A percentile compares a stretch with the other conserved stretches of the same genome.
Evolutionary conservation across 2,888 invertebrate species (phyloP).

Genomic region (Microplitis manilae): DNA sequence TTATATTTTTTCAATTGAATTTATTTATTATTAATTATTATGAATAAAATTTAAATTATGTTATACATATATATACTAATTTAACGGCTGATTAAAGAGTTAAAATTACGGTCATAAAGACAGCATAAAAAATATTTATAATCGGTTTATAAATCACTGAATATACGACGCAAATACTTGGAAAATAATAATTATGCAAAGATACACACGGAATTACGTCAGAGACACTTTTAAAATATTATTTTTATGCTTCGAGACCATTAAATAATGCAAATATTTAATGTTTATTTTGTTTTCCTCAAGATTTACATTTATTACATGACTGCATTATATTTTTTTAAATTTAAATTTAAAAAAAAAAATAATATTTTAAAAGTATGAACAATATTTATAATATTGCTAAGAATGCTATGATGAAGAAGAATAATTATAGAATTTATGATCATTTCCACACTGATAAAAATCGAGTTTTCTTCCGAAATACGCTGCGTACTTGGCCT

Average conservation of each 20-base stretch:
- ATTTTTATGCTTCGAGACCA: background rate
- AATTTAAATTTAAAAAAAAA: no score
- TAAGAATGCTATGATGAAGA: no score
- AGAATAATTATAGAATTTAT: no score
- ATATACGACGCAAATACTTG: background rate
- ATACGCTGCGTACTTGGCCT: no score
- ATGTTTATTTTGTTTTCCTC: background rate
- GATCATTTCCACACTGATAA: no score
- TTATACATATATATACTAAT: background rate
- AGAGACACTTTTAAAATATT: background rate
- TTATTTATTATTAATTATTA: background rate
- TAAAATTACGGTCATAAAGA: background rate
- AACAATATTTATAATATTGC: no score
- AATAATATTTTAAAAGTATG: no score
- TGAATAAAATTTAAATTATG: background rate
- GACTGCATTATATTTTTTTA: no score
- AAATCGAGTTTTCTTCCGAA: no score
- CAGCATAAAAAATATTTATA: background rate
- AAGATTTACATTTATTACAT: no score
- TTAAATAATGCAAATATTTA: background rate
- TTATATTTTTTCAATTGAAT: background rate
- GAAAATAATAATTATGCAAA: constrained; percentile 16
- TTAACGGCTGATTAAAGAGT: background rate
- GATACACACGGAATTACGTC: constrained; percentile 8
- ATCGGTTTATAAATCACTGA: background rate